A percentile compares a stretch with the other conserved stretches of the same genome.
phyloP scores from a whole-genome alignment of 1,140 invertebrate species.

The Euura lappo region DNA sequence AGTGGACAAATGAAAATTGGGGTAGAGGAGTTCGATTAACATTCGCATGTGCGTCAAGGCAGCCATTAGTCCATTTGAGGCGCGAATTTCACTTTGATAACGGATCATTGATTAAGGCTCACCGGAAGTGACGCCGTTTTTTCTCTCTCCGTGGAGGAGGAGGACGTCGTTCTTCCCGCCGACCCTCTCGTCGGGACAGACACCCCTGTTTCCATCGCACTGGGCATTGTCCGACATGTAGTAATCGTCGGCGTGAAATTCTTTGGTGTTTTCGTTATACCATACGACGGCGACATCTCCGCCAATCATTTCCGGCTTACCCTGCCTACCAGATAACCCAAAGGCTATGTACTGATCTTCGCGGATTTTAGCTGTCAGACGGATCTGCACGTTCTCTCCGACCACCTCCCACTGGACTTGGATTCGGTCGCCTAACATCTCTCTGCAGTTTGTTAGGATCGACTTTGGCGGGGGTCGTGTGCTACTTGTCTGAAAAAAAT shows the following conservation, averaged over 20 bases:
- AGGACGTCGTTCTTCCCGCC: slow-evolving; percentile 83
- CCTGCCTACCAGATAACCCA: slow-evolving; percentile 79
- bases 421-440: slow-evolving; percentile 76
- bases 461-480: slow-evolving; percentile 60
- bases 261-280: slow-evolving; percentile 72
- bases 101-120: neutral
- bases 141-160: slow-evolving; percentile 74
- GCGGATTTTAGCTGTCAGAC: slow-evolving; percentile 75
- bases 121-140: slow-evolving; percentile 80
- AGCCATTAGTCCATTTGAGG: no score
- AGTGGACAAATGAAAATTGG: no score
- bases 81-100: no score
- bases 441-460: slow-evolving; percentile 74
- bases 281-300: slow-evolving; percentile 86
- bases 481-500: slow-evolving; percentile 70
- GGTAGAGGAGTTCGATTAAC: no score
- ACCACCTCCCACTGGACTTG: slow-evolving; percentile 83
- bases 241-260: slow-evolving; percentile 84
- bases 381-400: slow-evolving; percentile 77
- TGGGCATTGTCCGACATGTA: slow-evolving; percentile 84
- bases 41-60: no score
- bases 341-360: slow-evolving; percentile 90
- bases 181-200: slow-evolving; percentile 83
- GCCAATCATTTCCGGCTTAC: slow-evolving; percentile 74
- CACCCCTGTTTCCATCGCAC: slow-evolving; percentile 80